Conservation (phyloP, 2,888 invertebrate genomes). For the Cryptocheilus praepositus region DNA sequence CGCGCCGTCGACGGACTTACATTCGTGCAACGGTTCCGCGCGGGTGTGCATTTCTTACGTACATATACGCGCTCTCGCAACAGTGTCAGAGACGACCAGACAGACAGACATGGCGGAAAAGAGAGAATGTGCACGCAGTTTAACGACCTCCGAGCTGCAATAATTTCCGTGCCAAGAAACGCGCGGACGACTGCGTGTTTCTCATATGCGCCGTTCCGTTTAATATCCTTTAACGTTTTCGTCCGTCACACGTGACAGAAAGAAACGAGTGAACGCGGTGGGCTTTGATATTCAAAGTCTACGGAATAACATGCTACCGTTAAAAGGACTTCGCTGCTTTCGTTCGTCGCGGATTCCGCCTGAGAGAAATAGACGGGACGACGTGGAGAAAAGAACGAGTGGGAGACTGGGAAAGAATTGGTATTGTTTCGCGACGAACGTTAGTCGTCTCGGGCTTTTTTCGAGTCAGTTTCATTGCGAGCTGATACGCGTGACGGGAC, state of each 20-base stretch:
- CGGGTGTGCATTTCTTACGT: no score
- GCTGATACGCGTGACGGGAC: neutral
- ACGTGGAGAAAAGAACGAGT: no score
- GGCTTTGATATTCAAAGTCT: conserved; percentile 23
- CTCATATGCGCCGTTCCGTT: conserved; percentile 15
- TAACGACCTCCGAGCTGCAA: conserved; percentile 17
- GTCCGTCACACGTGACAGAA: neutral
- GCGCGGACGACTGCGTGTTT: conserved; percentile 16
- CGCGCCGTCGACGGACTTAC: no score
- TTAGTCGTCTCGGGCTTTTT: neutral
- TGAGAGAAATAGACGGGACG: neutral
- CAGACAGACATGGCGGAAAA: neutral
- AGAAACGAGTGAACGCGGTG: neutral
- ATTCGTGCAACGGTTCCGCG: no score
- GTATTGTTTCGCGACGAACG: neutral
- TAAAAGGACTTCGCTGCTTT: conserved; percentile 14
- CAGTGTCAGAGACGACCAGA: no score
- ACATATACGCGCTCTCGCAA: no score
- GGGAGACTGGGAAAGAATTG: neutral
- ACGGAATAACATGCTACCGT: conserved; percentile 10
- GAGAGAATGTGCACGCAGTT: conserved; percentile 1
- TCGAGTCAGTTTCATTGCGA: neutral
- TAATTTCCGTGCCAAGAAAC: conserved; percentile 28
- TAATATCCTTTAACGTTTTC: conserved; percentile 11
- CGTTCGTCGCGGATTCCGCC: neutral